Evolutionary conservation across 2,113 vertebrate species (phyloP).

Genomic region (Cryptoleucopteryx plumbea): DNA sequence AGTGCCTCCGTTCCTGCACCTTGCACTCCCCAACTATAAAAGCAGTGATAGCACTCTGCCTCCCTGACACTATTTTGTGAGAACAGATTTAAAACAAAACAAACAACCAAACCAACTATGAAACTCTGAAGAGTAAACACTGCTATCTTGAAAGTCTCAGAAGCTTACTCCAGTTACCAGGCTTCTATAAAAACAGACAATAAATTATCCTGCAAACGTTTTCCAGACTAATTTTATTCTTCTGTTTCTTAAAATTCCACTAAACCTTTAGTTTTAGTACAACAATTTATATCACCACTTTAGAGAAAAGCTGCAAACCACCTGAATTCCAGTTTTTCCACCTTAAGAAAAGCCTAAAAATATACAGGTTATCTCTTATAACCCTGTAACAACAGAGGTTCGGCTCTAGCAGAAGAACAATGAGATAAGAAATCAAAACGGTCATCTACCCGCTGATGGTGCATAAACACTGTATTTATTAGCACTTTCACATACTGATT

Average conservation of each 20-base stretch:
- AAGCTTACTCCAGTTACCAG: neutral
- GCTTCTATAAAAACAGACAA: neutral
- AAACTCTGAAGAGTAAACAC: neutral
- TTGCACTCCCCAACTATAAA: neutral
- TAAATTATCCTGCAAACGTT: neutral
- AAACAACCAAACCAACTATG: neutral
- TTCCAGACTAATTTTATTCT: neutral
- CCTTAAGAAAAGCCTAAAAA: neutral
- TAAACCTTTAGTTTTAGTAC: neutral
- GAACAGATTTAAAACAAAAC: neutral
- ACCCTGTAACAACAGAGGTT: neutral
- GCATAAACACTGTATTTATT: slow-evolving; percentile 27
- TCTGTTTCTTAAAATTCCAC: neutral
- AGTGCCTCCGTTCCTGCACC: neutral
- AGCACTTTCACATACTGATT: neutral
- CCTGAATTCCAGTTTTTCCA: neutral
- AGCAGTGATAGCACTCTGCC: neutral
- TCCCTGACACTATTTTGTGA: neutral
- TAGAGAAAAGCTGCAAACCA: neutral
- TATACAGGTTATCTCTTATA: neutral
- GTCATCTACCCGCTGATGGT: neutral
- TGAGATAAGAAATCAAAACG: neutral
- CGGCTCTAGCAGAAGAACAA: neutral
- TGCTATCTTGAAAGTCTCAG: neutral
- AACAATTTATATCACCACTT: neutral